Evolutionary conservation across 2,113 vertebrate species (phyloP).

Genomic region (Smithornis capensis): DNA sequence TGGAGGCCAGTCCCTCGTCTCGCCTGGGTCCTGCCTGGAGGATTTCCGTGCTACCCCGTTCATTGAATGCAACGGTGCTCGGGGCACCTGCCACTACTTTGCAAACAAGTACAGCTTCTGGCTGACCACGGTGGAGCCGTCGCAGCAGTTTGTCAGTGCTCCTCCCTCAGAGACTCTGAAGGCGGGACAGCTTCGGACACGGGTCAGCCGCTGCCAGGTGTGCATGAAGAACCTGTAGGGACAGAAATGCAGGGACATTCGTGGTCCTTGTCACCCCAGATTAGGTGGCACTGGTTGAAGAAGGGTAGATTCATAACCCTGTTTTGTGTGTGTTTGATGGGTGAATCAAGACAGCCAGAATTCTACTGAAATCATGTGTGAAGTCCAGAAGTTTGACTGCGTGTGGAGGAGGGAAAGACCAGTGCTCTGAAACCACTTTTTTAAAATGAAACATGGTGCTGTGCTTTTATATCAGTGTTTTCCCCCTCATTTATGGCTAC

Average conservation of each 20-base stretch:
- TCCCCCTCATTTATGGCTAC: constrained; percentile 77
- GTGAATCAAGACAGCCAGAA: neutral
- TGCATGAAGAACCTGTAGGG: constrained; percentile 93
- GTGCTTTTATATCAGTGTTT: constrained; percentile 33
- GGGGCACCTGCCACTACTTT: constrained; percentile 93
- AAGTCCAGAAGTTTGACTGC: neutral
- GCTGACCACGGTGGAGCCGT: constrained; percentile 84
- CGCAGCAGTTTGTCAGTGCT: constrained; percentile 77
- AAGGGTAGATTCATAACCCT: neutral
- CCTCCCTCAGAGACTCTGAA: constrained; percentile 84
- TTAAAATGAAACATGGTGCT: constrained; percentile 78
- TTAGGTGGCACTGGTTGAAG: neutral
- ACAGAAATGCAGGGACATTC: neutral
- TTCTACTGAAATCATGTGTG: neutral
- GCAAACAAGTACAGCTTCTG: constrained; percentile 98
- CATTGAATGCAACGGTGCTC: constrained; percentile 92
- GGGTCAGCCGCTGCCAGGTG: constrained; percentile 94
- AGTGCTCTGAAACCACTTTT: neutral
- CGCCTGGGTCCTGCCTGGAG: constrained; percentile 93
- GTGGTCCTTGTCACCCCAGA: neutral
- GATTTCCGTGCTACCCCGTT: constrained; percentile 94
- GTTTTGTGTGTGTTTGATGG: neutral
- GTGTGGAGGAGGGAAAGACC: neutral
- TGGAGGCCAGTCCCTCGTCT: constrained; percentile 92
- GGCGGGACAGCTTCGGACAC: constrained; percentile 82